A percentile compares a stretch with the other conserved stretches of the same genome.
phyloP scores from a whole-genome alignment of 2,888 invertebrate genomes.

The Latrodectus hesperus region DNA sequence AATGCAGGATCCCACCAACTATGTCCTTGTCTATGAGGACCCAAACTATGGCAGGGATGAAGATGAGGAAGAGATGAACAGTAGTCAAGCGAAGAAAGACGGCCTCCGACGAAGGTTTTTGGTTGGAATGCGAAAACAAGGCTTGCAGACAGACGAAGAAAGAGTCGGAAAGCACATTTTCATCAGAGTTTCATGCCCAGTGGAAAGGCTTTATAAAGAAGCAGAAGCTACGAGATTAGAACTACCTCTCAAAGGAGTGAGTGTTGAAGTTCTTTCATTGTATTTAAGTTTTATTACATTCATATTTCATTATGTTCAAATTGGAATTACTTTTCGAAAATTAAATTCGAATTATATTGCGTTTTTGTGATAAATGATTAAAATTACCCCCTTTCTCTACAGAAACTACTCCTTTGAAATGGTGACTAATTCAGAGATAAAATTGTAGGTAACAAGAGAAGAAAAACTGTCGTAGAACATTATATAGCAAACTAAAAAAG shows the following conservation, averaged over 20 bases:
- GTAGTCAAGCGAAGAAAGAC: conserved; percentile 35
- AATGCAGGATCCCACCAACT: conserved; percentile 31
- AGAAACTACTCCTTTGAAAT: too few species aligned
- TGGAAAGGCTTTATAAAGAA: conserved; percentile 67
- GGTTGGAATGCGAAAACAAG: conserved; percentile 58
- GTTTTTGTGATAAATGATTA: too few species aligned
- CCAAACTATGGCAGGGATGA: conserved; percentile 28
- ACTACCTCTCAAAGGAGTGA: conserved; percentile 64
- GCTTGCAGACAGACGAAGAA: conserved; percentile 58
- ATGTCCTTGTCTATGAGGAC: conserved; percentile 69
- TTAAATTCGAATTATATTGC: too few species aligned
- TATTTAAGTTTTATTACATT: too few species aligned
- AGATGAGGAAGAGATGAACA: neutral
- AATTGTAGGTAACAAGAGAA: too few species aligned
- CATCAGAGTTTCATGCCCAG: conserved; percentile 64
- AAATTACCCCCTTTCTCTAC: too few species aligned
- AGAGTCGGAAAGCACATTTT: conserved; percentile 68
- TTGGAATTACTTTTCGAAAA: too few species aligned
- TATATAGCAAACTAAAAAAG: too few species aligned
- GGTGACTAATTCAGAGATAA: too few species aligned
- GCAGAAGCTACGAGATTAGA: conserved; percentile 64
- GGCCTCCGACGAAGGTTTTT: conserved; percentile 58
- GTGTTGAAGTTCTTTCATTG: neutral
- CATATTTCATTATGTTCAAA: too few species aligned
- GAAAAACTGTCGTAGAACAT: too few species aligned